Conservation (phyloP, 2,113 vertebrate genomes). For the Phylloscopus trochilus region DNA sequence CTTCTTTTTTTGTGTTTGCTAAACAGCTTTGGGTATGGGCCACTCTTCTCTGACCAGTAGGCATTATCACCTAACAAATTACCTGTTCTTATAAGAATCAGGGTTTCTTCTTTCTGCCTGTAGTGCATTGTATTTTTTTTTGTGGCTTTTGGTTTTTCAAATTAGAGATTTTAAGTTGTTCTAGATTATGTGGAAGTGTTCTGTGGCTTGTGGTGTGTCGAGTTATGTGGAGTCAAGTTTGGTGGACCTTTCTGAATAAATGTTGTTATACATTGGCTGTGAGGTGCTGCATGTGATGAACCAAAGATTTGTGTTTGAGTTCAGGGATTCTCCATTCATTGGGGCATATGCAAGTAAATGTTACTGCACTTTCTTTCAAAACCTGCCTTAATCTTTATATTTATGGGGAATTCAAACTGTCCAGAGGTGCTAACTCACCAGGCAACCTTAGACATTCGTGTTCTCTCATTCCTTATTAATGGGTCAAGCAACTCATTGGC, state of each 20-base stretch:
- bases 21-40: not conserved
- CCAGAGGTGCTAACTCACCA: constrained; percentile 45
- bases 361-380: constrained; percentile 8
- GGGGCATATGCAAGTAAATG: not conserved
- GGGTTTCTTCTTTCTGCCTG: constrained; percentile 7
- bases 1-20: not conserved
- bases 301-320: not conserved
- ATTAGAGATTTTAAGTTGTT: constrained; percentile 67
- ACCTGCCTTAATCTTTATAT: constrained; percentile 9
- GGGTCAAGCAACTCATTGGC: constrained; percentile 23
- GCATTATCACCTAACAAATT: constrained; percentile 18
- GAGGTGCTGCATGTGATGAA: not conserved
- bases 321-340: not conserved
- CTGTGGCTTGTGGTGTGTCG: constrained; percentile 56
- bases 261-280: not conserved
- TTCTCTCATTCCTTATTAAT: constrained; percentile 47
- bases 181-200: constrained; percentile 58
- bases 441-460: not conserved
- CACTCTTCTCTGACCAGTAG: not conserved
- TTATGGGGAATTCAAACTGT: constrained; percentile 19
- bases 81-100: constrained; percentile 24
- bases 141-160: constrained; percentile 64
- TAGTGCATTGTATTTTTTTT: constrained; percentile 12
- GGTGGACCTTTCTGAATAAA: constrained; percentile 49
- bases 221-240: constrained; percentile 36